Conservation (phyloP, 2,113 vertebrate genomes). For the Colossoma macropomum region DNA sequence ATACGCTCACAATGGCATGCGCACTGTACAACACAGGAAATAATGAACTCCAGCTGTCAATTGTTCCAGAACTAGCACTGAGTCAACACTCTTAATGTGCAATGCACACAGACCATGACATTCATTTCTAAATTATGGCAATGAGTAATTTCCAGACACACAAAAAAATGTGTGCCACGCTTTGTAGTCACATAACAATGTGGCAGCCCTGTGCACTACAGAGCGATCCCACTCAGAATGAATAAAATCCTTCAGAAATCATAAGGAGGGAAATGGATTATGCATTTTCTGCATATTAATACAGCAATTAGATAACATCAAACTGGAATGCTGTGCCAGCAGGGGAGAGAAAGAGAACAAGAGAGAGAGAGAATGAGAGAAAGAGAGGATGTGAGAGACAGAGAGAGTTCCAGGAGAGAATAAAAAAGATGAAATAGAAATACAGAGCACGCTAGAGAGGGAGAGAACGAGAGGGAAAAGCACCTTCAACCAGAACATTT, state of each 20-base stretch:
- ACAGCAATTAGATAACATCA: slow-evolving; percentile 47
- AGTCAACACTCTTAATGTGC: slow-evolving; percentile 19
- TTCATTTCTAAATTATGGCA: slow-evolving; percentile 7
- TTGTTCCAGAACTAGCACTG: slow-evolving; percentile 13
- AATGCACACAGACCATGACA: slow-evolving; percentile 5
- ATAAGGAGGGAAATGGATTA: slow-evolving; percentile 13
- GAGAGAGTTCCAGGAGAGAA: slow-evolving; percentile 41
- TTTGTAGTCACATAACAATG: slow-evolving; percentile 1
- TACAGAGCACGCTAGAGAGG: neutral
- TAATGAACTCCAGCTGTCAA: slow-evolving; percentile 22
- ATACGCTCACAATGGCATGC: slow-evolving; percentile 14
- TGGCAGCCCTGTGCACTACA: neutral
- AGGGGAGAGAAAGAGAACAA: neutral
- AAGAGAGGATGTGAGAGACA: neutral
- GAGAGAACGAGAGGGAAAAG: slow-evolving; percentile 2
- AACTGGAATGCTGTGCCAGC: slow-evolving; percentile 29
- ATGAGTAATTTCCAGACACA: slow-evolving; percentile 4
- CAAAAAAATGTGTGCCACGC: neutral
- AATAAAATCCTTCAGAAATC: slow-evolving; percentile 26
- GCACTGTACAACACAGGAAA: slow-evolving; percentile 4
- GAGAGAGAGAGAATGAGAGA: neutral
- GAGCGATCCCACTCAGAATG: neutral
- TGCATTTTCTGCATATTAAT: slow-evolving; percentile 22
- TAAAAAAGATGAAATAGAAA: slow-evolving; percentile 46
- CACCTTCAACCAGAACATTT: slow-evolving; percentile 27